Conservation (phyloP, 2,113 vertebrate species). For the Pimephales promelas region DNA sequence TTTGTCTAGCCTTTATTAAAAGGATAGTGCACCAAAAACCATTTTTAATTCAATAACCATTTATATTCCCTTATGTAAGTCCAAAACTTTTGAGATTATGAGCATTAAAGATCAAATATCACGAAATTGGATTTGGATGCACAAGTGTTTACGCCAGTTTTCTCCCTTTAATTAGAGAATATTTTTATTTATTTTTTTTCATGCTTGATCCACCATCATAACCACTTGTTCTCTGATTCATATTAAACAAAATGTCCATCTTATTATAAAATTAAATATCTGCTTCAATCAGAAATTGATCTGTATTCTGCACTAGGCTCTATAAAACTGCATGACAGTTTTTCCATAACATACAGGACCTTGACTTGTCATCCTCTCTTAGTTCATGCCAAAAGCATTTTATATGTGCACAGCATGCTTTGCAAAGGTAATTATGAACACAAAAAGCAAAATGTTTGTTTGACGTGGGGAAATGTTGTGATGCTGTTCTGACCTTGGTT, state of each 20-base stretch:
- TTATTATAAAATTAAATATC: neutral
- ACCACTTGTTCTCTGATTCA: neutral
- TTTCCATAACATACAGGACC: constrained; percentile 52
- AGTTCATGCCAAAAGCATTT: constrained; percentile 19
- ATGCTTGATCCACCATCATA: neutral
- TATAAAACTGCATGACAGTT: constrained; percentile 5
- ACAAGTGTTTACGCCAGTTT: neutral
- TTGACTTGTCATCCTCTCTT: constrained; percentile 3
- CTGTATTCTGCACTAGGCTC: neutral
- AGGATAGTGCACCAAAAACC: neutral
- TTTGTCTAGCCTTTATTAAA: neutral
- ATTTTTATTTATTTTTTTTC: neutral
- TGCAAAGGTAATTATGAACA: constrained; percentile 22
- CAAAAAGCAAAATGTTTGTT: neutral
- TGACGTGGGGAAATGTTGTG: neutral
- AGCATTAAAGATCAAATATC: neutral
- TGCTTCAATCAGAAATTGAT: neutral
- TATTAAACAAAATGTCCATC: neutral
- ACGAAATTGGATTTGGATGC: neutral
- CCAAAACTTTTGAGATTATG: no score
- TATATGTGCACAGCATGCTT: constrained; percentile 13
- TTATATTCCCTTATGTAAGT: no score
- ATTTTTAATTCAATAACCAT: no score
- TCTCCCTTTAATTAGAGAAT: neutral
- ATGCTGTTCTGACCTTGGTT: neutral